phyloP scores from a whole-genome alignment of 2,888 invertebrate genomes.

The Xestoiulus laeticollis region DNA sequence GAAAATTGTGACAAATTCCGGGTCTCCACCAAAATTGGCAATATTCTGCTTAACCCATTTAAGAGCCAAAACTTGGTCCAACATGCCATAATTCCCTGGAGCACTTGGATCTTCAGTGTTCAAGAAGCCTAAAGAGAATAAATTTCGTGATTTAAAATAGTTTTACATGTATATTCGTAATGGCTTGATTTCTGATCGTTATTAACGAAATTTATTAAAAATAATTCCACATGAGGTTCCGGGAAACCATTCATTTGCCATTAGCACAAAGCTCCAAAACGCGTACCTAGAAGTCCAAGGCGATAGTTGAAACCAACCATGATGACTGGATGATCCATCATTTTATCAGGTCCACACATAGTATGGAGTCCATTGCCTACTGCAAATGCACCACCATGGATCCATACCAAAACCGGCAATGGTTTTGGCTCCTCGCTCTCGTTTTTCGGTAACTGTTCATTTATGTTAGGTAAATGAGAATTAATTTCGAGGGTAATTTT shows the following conservation, averaged over 20 bases:
- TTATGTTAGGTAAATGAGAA: neutral
- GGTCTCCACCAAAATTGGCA: neutral
- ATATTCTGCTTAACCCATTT: slow-evolving; percentile 22
- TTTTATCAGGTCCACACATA: slow-evolving; percentile 65
- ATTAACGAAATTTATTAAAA: too few species aligned
- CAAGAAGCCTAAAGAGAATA: neutral
- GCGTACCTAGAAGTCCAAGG: slow-evolving; percentile 65
- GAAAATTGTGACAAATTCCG: neutral
- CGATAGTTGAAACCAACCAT: slow-evolving; percentile 67
- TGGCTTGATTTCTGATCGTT: too few species aligned
- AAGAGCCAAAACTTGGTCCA: neutral
- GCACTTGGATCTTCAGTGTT: neutral
- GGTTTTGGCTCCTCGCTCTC: too few species aligned
- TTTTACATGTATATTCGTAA: too few species aligned
- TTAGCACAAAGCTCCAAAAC: too few species aligned
- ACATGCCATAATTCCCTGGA: neutral
- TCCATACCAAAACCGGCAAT: slow-evolving; percentile 62
- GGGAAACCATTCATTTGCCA: too few species aligned
- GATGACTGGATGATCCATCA: slow-evolving; percentile 67
- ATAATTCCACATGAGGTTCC: too few species aligned
- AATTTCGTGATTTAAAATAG: too few species aligned
- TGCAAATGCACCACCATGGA: slow-evolving; percentile 62
- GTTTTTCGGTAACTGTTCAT: slow-evolving; percentile 59
- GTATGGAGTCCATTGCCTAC: slow-evolving; percentile 58
- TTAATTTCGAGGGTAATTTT: too few species aligned